These are phyloP conservation scores for Oscarella lobularis DNA, from an alignment of 37 sponge, comb jelly and placozoan genomes.

Conservation along the genomic window DNA sequence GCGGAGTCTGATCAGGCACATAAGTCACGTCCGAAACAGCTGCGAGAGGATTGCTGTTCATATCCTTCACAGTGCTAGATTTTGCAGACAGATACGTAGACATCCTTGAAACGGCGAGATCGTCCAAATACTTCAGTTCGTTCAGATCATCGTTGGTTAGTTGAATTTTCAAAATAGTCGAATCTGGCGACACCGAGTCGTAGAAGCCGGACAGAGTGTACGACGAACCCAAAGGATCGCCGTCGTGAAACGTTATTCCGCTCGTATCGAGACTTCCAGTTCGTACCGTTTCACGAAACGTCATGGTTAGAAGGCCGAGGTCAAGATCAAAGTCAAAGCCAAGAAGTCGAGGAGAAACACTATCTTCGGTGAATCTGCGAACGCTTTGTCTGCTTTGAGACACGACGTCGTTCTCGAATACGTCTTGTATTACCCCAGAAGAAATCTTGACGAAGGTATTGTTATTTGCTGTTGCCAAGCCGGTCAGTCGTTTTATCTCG, in stretches of 20 bases:
- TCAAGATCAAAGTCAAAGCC: conserved; percentile 67
- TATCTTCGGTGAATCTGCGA: conserved; percentile 15
- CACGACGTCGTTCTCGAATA: conserved; percentile 47
- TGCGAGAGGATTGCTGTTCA: conserved; percentile 58
- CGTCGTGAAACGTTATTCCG: conserved; percentile 46
- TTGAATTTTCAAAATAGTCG: conserved; percentile 35
- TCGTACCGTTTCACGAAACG: conserved; percentile 60
- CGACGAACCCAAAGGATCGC: conserved; percentile 35
- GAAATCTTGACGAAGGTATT: conserved; percentile 44
- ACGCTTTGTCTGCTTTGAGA: neutral
- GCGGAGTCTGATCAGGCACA: conserved; percentile 33
- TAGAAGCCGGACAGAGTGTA: neutral
- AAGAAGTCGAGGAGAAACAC: conserved; percentile 37
- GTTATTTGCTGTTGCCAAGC: conserved; percentile 25
- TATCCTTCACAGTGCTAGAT: conserved; percentile 52
- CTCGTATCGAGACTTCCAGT: conserved; percentile 19
- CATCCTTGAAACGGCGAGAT: conserved; percentile 21
- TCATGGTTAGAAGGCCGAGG: conserved; percentile 36
- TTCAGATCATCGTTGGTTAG: conserved; percentile 62
- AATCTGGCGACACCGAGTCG: conserved; percentile 15
- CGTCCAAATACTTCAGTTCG: conserved; percentile 50
- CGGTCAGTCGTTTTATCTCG: conserved; percentile 38
- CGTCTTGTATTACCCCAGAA: conserved; percentile 23
- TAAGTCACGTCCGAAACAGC: conserved; percentile 21
- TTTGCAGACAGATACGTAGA: conserved; percentile 57